A percentile compares a stretch with the other conserved stretches of the same genome.
Conservation (phyloP, 2,797 vertebrate species). For the Tokudaia tokunoshimensis region DNA sequence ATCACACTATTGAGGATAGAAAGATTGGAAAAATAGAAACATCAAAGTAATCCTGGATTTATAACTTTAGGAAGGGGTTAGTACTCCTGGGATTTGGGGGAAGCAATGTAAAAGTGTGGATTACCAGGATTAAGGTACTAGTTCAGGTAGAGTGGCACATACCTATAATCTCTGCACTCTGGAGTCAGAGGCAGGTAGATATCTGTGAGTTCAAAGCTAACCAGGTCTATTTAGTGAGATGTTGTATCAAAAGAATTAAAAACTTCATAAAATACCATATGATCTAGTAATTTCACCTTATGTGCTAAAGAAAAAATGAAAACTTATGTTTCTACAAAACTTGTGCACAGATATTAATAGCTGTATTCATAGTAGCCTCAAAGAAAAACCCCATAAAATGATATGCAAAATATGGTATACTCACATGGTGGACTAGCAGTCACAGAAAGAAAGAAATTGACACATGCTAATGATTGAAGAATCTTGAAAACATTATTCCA, state of each 20-base stretch:
- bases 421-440: background rate
- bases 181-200: background rate
- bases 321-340: constrained; percentile 13
- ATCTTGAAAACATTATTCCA: background rate
- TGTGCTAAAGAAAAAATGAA: constrained; percentile 14
- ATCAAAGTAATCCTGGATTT: background rate
- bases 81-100: background rate
- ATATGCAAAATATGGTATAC: constrained; percentile 14
- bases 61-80: background rate
- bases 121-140: constrained; percentile 37
- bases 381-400: constrained; percentile 15
- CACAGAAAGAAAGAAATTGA: constrained; percentile 30
- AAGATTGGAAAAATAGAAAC: constrained; percentile 4
- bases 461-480: background rate
- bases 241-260: background rate
- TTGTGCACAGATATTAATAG: background rate
- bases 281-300: background rate
- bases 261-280: background rate
- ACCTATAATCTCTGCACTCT: background rate
- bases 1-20: background rate
- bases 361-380: constrained; percentile 5
- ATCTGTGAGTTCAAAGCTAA: background rate
- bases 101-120: background rate
- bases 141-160: background rate
- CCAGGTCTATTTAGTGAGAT: background rate